Percentiles rank a stretch among this genome's conserved stretches.
These are phyloP conservation scores for Ridgeia piscesae DNA, from an alignment of 1,140 invertebrate genomes.

Conservation along the genomic window DNA sequence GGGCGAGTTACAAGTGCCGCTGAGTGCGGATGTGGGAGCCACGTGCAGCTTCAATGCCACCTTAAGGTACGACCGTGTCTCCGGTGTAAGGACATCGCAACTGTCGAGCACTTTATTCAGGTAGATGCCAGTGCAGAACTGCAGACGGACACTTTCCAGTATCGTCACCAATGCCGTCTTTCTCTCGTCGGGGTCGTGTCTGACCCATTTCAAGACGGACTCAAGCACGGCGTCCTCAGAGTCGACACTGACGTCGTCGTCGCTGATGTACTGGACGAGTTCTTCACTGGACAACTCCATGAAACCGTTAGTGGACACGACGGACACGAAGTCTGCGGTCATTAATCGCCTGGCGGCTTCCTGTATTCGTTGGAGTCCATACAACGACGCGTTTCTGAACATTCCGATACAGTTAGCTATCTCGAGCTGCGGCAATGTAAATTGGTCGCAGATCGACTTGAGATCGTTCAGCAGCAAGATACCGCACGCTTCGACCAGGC, in stretches of 20 bases:
- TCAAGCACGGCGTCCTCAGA: slow-evolving; percentile 9
- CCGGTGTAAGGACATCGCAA: neutral
- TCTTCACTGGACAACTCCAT: neutral
- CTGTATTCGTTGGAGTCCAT: neutral
- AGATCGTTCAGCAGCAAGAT: slow-evolving; percentile 2
- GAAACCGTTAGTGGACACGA: neutral
- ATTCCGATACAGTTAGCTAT: neutral
- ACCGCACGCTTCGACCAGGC: neutral
- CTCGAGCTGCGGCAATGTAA: neutral
- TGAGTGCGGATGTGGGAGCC: neutral
- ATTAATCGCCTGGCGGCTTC: neutral
- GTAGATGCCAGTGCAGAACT: neutral
- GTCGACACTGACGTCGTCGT: neutral
- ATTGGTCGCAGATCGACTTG: neutral
- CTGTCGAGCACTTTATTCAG: neutral
- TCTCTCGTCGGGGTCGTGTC: neutral
- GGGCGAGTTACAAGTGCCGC: neutral
- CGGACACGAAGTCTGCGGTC: neutral
- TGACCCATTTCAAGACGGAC: neutral
- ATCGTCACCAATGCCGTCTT: neutral
- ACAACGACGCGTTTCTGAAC: slow-evolving; percentile 6
- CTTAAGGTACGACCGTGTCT: neutral
- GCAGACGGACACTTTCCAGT: neutral
- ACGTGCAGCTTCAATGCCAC: neutral
- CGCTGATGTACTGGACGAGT: slow-evolving; percentile 9